Base-by-base conservation (phyloP, 2,797 vertebrate species). In the Pipistrellus nathusii region DNA sequence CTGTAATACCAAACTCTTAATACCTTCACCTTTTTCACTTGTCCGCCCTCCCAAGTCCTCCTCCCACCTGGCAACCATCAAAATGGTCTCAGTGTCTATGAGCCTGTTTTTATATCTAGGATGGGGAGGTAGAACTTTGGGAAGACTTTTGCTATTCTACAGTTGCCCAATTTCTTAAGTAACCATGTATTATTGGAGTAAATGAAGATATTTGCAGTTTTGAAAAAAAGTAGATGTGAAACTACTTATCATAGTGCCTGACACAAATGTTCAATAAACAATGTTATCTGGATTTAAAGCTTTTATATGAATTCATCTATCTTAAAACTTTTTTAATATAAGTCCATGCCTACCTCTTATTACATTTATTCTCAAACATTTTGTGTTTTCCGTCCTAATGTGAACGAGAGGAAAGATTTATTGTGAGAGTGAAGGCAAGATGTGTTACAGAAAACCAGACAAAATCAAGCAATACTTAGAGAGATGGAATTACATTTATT, bases 171-270 rank as follows among this genome's bases (percentile, higher is more conserved):
- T 62, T 71, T 53, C 77, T 86, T 38, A 69, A 84, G 62, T 77
- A 20, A 72, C 25, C 35, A 81, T 32, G 32, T 41, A 73, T 75
- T 80, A 80, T 59, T 2, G 21, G n/a, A 78, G 14, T 35, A 80
- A 87, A 91, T 82, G 80, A 89, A 92, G 32, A 25, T 66, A 51
- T 71, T 55, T 95, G 46, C 46, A 66, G 48, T 76, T 80, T 85
- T 62, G 21, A 85, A 93, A 91, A 76, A 69, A 68, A 81, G 55
- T 69, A 86, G 88, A 48, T 85, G 51, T 59, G 46, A 86, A 66
- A 35, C 25, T 48, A 41, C 30, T 93, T 83, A 90, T 51, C 53
- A 66, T 30, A 89, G 35, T 76, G 30, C 23, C 80, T 88, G 55
- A 41, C 38, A 41, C 38, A 41, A 41, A 66, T 83, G 13, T 46